A percentile compares a stretch with the other conserved stretches of the same genome.
These are phyloP conservation scores for Sitophilus oryzae DNA, from an alignment of 1,140 invertebrate species.

Conservation along the genomic window DNA sequence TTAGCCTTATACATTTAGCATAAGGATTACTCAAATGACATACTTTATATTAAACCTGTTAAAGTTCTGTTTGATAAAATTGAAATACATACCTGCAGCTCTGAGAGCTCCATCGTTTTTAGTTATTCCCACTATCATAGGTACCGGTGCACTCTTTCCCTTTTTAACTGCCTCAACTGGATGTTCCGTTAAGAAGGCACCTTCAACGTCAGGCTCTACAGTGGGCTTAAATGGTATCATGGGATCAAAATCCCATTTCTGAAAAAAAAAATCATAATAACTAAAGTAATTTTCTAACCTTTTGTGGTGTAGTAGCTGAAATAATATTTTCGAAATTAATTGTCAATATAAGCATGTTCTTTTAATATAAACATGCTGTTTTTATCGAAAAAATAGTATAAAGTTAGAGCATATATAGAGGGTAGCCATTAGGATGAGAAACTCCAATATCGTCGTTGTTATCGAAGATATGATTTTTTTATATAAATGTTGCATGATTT, in stretches of 20 bases:
- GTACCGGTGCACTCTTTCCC: constrained; percentile 51
- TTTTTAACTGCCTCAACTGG: constrained; percentile 47
- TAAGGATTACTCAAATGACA: too few relatives aligned
- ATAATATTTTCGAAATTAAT: too few relatives aligned
- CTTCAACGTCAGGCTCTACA: constrained; percentile 56
- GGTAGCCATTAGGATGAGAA: too few relatives aligned
- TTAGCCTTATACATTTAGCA: too few relatives aligned
- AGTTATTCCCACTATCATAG: constrained; percentile 62
- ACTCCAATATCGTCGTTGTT: too few relatives aligned
- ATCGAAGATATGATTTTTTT: too few relatives aligned
- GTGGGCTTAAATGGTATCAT: constrained; percentile 70
- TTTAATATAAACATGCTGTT: not conserved
- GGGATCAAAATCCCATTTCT: constrained; percentile 65
- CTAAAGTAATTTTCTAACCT: not conserved
- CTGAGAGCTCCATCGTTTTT: constrained; percentile 62
- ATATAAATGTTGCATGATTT: too few relatives aligned
- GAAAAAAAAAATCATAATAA: constrained; percentile 19
- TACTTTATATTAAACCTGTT: too few relatives aligned
- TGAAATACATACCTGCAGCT: constrained; percentile 53
- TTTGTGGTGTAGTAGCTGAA: too few relatives aligned
- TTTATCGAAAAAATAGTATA: not conserved
- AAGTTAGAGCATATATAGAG: too few relatives aligned
- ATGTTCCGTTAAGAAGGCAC: constrained; percentile 59
- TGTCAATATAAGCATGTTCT: too few relatives aligned
- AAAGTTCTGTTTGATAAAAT: too few relatives aligned